Base-by-base conservation (phyloP, 2,888 invertebrate species). In the Drosophila histrio region DNA sequence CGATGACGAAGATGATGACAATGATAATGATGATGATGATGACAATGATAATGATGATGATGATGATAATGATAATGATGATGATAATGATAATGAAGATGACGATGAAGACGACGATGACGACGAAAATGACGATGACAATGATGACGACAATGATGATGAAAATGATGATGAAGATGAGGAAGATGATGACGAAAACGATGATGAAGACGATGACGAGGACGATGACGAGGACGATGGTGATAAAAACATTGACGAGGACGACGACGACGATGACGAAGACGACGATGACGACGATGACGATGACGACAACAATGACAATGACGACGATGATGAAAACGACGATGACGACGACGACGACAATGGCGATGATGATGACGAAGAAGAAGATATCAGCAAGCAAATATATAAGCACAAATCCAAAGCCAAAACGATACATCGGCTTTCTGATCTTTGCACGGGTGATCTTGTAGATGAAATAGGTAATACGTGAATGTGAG, bases 401-500 rank as follows among this genome's bases (percentile, higher is more conserved):
- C 84, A 74, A 63, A 71, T 78, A 59, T 80, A 84, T 72, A 77
- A 80, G 68, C 64, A 77, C 54, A 82, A 54, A 68, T 74, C 75
- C 43, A 84, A 63, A 70, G 69, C 79, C 64, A 80, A 70, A 67
- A 90, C 88, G 71, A 80, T 86, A 70, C 84, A 82, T 70, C 90
- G 83, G 47, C 86, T 89, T 77, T 88, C 90, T 71, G 88, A 90
- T 80, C 80, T 90, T 66, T 87, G 88, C 72, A 74, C 87, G 54
- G 81, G 80, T 74, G 79, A 76, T 63, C 82, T 88, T 68, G 84
- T 87, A 79, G 89, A 88, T 85, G 89, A 89, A 76, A 88, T 92
- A 93, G 92, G 92, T 93, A 93, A 93, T 91, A 81, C 75, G 47
- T 72, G 63, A 85, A 86, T 85, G 88, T 87, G 80, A 87, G 86